Base-by-base conservation (phyloP, 2,797 vertebrate genomes). In the Sebastes alutus region DNA sequence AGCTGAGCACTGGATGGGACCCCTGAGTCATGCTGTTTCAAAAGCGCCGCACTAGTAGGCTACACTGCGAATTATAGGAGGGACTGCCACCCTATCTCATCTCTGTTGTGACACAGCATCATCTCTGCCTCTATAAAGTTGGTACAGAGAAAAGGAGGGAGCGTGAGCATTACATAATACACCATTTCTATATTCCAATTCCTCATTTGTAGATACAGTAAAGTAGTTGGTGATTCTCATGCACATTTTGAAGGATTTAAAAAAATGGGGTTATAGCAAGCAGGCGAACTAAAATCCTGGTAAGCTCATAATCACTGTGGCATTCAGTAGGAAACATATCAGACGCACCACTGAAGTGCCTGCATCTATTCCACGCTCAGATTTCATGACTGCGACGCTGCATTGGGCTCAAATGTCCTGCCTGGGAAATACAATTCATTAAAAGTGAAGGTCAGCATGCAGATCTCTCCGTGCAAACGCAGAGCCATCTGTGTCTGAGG, bases 231-330 rank as follows among this genome's bases (percentile, higher is more conserved):
- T 58, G 65, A 54, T 87, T 84, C 89, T 72, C 67, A 76, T 75
- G 66, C 73, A 71, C 65, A 29, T 25, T 42, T 46, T 75, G 63
- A 58, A 88, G 86, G 91, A 92, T 91, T n/a, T n/a, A 88, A 88
- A 62, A 69, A 76, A 83, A 69, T 3, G 30, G 46, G 86, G 85
- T 83, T 91, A 74, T 67, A 59, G 20, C 20, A 5, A 69, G 30
- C 79, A 83, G 38, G 84, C 56, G 35, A 93, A 92, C 91, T 93
- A 79, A 93, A 92, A 59, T 83, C 73, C 12, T 2, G 33, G 65
- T 94, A 91, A 93, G 83, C 91, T 85, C 55, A 82, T 93, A 92
- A 94, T 93, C 92, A 84, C 84, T 9, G 58, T 71, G 84, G 81
- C 87, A 89, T 88, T 72, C 80, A 68, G 81, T 78, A 9, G 55